Evolutionary conservation across 2,797 vertebrate genomes (phyloP), one percentile per base, ranked within the genome.

Genomic region (Anguilla obscura): DNA sequence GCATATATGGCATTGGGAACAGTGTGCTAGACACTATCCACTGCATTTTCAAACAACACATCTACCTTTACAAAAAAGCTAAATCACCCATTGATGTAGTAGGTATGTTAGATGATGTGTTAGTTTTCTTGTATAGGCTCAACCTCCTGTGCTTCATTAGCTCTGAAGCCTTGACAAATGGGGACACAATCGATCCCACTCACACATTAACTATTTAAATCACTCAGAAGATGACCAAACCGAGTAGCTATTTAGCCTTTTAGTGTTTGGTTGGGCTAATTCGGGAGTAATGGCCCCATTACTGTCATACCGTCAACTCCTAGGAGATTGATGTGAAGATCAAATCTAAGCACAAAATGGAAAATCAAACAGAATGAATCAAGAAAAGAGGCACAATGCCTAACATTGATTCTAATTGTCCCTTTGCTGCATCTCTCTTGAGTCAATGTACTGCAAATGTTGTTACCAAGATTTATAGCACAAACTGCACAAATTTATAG

Each of bases 211-310:
- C 79, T 66, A 30, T 58, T 87, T 83, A 63, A 87, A 84, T 87
- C 86, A 84, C 86, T 87, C 86, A 83, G 40, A 50, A 40, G 86
- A 74, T 82, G 74, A 48, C 36, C 86, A 63, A 87, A 87, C 33
- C 52, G 9, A 36, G 8, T n/a, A 82, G 36, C 52, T 40, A 56
- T 52, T 79, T 30, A 69, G 45, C 56, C 36, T 69, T 36, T 83
- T 58, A 83, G 40, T 48, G 60, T 60, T 56, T 30, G 24, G 79
- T 82, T 3, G 30, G 80, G 87, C 58, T 56, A 71, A 84, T 87
- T 84, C 74, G 33, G 21, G 40, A 60, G 58, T 30, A 30, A 18
- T 50, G 56, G 56, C 6, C 54, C 76, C 79, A 56, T 83, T 83
- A 63, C n/a, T 5, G 7, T 60, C 27, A 83, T 33, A 54, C 2